Conservation (phyloP, 2,113 vertebrate species). For the Lycaon pictus region DNA sequence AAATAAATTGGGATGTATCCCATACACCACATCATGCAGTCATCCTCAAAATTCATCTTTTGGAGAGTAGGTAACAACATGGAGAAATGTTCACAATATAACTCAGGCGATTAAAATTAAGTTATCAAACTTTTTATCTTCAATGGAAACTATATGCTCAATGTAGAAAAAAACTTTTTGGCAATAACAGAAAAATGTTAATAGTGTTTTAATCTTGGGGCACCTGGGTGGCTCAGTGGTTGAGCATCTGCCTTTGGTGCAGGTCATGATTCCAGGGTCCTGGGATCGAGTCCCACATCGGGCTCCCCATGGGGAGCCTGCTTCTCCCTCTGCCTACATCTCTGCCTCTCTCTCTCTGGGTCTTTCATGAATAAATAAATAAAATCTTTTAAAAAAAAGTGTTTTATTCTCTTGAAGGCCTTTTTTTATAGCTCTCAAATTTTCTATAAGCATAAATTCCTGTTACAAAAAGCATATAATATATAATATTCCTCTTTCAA, state of each 20-base stretch:
- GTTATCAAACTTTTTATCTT: constrained; percentile 12
- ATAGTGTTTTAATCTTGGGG: no score
- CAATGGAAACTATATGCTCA: neutral
- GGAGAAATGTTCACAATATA: neutral
- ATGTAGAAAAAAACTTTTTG: neutral
- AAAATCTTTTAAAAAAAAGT: no score
- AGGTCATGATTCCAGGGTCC: no score
- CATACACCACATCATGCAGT: neutral
- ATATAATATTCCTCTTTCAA: neutral
- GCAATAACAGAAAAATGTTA: no score
- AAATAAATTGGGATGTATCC: neutral
- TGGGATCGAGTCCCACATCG: no score
- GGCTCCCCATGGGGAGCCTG: no score
- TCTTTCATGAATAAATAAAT: no score
- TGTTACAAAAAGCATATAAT: neutral
- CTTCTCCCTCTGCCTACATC: no score
- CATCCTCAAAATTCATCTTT: neutral
- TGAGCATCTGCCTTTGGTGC: neutral
- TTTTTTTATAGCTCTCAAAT: constrained; percentile 1
- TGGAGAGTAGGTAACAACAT: neutral
- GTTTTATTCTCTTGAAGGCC: neutral
- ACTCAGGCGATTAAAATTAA: constrained; percentile 30
- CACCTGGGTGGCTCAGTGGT: neutral
- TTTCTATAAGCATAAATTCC: constrained; percentile 6
- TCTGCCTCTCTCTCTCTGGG: no score